These are phyloP conservation scores for Seira ritae DNA, from an alignment of 2,888 invertebrate genomes.

Conservation along the genomic window DNA sequence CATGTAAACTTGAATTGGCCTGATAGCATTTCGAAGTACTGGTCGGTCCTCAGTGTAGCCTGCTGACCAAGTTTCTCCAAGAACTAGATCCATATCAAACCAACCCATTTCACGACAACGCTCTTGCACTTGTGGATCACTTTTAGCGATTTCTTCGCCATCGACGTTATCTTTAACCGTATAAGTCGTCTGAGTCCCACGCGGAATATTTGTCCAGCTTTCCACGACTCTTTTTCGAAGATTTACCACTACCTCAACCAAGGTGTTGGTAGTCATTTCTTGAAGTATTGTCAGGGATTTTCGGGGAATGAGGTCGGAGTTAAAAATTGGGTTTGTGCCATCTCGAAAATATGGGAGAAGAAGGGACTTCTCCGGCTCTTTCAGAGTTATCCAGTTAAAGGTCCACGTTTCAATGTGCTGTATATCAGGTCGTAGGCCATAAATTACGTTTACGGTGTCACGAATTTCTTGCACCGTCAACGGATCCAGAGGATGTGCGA, in stretches of 20 bases:
- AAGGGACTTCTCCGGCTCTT: slow-evolving; percentile 49
- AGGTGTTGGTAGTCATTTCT: neutral
- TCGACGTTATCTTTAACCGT: neutral
- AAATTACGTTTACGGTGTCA: slow-evolving; percentile 17
- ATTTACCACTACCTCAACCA: slow-evolving; percentile 38
- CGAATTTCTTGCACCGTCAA: slow-evolving; percentile 21
- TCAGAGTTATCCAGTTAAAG: slow-evolving; percentile 36
- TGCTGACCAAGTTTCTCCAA: slow-evolving; percentile 11
- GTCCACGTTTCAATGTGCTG: neutral
- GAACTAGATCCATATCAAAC: slow-evolving; percentile 31
- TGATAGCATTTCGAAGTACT: neutral
- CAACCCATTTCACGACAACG: slow-evolving; percentile 31
- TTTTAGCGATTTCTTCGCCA: neutral
- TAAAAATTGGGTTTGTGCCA: neutral
- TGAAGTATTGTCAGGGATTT: slow-evolving; percentile 30
- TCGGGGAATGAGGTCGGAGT: slow-evolving; percentile 24
- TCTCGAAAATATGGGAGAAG: slow-evolving; percentile 41
- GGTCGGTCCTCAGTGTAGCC: slow-evolving; percentile 40
- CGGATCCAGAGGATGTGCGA: slow-evolving; percentile 40
- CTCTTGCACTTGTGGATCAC: slow-evolving; percentile 19
- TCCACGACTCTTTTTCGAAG: slow-evolving; percentile 29
- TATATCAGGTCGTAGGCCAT: neutral
- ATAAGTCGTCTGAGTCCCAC: neutral
- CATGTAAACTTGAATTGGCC: slow-evolving; percentile 29
- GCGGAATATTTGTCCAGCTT: slow-evolving; percentile 8